Evolutionary conservation across 2,797 vertebrate species (phyloP).

Genomic region (Neomorphus geoffroyi): DNA sequence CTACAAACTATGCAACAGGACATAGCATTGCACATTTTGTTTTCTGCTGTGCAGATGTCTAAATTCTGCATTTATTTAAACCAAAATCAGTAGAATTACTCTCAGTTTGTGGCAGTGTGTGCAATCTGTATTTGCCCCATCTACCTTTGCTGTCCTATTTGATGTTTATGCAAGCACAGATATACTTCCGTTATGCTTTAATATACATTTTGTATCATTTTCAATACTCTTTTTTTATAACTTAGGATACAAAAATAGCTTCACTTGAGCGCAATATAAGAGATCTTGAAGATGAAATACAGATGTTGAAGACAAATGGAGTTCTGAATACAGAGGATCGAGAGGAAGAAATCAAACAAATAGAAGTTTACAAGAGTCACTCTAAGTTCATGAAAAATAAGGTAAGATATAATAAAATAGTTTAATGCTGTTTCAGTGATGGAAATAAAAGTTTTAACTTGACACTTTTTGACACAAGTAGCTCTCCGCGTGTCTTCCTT

Average conservation of each 20-base stretch:
- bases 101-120: not conserved
- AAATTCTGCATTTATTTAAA: not conserved
- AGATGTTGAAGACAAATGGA: conserved; percentile 95
- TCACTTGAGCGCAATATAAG: conserved; percentile 95
- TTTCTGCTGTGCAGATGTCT: not conserved
- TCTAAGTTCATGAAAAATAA: conserved; percentile 99
- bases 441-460: not conserved
- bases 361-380: conserved; percentile 99
- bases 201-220: not conserved
- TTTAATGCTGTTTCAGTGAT: not conserved
- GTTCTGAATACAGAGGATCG: conserved; percentile 92
- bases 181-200: not conserved
- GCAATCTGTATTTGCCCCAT: not conserved
- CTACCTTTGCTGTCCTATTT: not conserved
- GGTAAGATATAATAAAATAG: conserved; percentile 76
- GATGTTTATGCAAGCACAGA: not conserved
- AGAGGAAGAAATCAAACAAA: conserved; percentile 97
- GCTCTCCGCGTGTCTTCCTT: not conserved
- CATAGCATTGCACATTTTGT: not conserved
- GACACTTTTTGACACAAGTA: not conserved
- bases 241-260: conserved; percentile 96
- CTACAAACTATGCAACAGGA: not conserved
- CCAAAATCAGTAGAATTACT: not conserved
- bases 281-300: conserved; percentile 97
- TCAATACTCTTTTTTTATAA: not conserved